These are phyloP conservation scores for Porites lutea DNA, from an alignment of 64 coral and sea anemone species.

Conservation along the genomic window DNA sequence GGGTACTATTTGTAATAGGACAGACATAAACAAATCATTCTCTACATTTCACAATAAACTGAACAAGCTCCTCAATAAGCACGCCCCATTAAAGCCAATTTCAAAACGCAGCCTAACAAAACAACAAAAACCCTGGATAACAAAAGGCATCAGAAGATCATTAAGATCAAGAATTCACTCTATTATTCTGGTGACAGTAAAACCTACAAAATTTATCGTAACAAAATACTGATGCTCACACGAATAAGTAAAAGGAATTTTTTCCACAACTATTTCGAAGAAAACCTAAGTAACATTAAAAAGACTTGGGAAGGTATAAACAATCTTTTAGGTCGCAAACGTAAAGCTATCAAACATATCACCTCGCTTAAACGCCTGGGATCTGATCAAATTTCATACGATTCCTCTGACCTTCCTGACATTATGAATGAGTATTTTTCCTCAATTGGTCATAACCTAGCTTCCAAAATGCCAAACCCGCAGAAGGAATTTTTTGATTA, in stretches of 20 bases:
- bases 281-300: background rate
- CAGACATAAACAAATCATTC: background rate
- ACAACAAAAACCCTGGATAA: too few species aligned
- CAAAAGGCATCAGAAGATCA: too few species aligned
- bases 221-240: too few species aligned
- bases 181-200: too few species aligned
- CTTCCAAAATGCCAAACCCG: background rate
- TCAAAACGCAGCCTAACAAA: background rate
- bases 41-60: background rate
- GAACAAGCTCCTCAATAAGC: constrained; percentile 4
- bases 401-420: too few species aligned
- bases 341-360: constrained; percentile 28
- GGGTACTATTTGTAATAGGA: background rate
- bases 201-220: too few species aligned
- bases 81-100: background rate
- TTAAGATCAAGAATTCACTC: too few species aligned
- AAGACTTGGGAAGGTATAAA: constrained; percentile 23
- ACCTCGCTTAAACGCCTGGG: constrained; percentile 5
- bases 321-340: constrained; percentile 32
- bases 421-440: too few species aligned
- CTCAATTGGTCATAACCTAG: too few species aligned
- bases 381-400: too few species aligned
- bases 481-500: constrained; percentile 21
- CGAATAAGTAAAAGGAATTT: too few species aligned
- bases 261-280: too few species aligned